Evolutionary conservation across 2,888 invertebrate genomes (phyloP).

Genomic region (Limnephilus rhombicus): DNA sequence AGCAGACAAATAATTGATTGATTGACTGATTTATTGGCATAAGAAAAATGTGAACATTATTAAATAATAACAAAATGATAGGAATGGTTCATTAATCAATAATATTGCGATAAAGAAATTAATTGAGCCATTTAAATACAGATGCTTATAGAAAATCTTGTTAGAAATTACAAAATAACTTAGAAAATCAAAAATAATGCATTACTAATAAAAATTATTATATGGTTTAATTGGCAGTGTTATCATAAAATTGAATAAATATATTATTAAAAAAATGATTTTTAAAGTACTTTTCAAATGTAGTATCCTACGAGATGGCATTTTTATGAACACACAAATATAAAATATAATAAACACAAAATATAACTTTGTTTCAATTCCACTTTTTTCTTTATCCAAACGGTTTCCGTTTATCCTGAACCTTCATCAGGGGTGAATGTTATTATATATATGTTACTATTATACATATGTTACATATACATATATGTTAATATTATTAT

Average conservation of each 20-base stretch:
- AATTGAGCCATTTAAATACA: constrained; percentile 26
- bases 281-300: not conserved
- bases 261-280: not conserved
- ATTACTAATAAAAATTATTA: not conserved
- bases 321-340: not conserved
- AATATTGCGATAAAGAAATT: constrained; percentile 33
- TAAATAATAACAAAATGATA: not conserved
- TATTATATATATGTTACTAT: no score
- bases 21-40: constrained; percentile 36
- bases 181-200: not conserved
- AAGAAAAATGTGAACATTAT: constrained; percentile 34
- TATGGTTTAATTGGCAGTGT: constrained; percentile 14
- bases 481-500: no score
- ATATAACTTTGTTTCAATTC: no score
- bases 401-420: no score
- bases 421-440: no score
- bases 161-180: constrained; percentile 28
- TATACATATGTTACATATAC: no score
- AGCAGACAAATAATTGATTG: not conserved
- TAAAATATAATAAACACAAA: not conserved
- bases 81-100: constrained; percentile 36
- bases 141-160: not conserved
- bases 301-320: not conserved
- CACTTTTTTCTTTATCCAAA: no score
- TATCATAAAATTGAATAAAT: not conserved